phyloP scores from a whole-genome alignment of 2,113 vertebrate genomes.

The Channa maculata region DNA sequence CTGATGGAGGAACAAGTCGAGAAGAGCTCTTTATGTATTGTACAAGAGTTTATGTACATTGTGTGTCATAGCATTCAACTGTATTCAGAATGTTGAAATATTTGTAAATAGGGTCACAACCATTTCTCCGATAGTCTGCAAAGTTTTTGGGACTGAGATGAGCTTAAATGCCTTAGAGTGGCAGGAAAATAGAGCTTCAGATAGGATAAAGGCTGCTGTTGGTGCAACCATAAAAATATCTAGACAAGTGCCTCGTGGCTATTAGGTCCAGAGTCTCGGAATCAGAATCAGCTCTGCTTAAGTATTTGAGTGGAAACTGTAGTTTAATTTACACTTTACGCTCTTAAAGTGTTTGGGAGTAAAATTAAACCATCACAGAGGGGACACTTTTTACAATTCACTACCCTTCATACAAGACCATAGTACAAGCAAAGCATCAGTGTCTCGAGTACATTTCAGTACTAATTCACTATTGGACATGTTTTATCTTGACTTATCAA shows the following conservation, averaged over 20 bases:
- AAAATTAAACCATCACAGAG: too few relatives aligned
- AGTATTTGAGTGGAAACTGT: too few relatives aligned
- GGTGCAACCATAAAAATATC: conserved; percentile 32
- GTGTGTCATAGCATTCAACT: conserved; percentile 15
- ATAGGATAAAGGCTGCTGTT: neutral
- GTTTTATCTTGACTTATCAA: neutral
- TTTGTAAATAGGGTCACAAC: conserved; percentile 41
- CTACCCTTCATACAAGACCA: too few relatives aligned
- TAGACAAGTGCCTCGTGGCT: conserved; percentile 75
- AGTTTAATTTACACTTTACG: too few relatives aligned
- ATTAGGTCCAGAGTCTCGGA: too few relatives aligned
- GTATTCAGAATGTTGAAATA: conserved; percentile 22
- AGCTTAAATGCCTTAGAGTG: conserved; percentile 76
- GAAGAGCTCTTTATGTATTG: conserved; percentile 20
- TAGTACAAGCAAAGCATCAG: too few relatives aligned
- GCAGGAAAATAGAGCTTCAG: conserved; percentile 22
- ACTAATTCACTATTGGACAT: neutral
- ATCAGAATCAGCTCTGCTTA: too few relatives aligned
- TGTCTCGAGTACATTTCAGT: too few relatives aligned
- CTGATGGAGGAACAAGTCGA: conserved; percentile 86
- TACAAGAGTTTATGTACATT: conserved; percentile 14
- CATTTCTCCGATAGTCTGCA: conserved; percentile 39
- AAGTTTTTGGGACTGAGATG: conserved; percentile 9
- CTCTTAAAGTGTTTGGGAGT: too few relatives aligned
- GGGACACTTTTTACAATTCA: too few relatives aligned